Conservation (phyloP, 2,888 invertebrate genomes). For the Torymus auratus region DNA sequence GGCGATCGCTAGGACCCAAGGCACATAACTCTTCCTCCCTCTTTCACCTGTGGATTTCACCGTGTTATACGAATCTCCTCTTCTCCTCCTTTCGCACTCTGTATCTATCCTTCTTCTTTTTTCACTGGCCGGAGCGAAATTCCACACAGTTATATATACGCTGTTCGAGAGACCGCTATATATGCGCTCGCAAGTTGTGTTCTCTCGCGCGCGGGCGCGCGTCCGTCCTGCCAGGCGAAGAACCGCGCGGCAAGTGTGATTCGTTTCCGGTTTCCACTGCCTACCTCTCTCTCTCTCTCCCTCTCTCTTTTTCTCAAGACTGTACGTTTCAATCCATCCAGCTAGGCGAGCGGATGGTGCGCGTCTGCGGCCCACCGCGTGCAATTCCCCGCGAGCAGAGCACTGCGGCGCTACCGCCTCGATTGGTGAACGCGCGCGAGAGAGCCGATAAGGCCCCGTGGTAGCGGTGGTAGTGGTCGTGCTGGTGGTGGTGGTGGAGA, state of each 20-base stretch:
- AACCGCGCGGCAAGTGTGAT: conserved; percentile 41
- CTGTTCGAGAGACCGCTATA: too few species aligned
- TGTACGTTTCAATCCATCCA: conserved; percentile 69
- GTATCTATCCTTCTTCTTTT: too few species aligned
- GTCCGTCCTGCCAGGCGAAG: conserved; percentile 39
- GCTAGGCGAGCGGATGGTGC: conserved; percentile 75
- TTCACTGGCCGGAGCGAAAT: too few species aligned
- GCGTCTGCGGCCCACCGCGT: conserved; percentile 70
- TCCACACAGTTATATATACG: too few species aligned
- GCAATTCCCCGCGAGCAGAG: conserved; percentile 39
- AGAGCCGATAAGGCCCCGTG: conserved; percentile 29
- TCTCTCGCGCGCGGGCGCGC: conserved; percentile 9
- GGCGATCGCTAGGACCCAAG: background rate
- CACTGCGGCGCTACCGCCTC: conserved; percentile 67
- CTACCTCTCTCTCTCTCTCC: conserved; percentile 19
- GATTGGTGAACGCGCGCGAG: conserved; percentile 57
- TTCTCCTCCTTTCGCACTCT: too few species aligned
- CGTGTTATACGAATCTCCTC: too few species aligned
- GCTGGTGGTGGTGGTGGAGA: background rate
- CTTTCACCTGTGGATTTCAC: background rate
- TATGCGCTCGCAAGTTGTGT: too few species aligned
- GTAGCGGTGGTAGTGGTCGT: conserved; percentile 58
- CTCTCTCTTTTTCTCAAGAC: background rate
- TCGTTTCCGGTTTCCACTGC: conserved; percentile 40
- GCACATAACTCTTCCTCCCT: conserved; percentile 17